Evolutionary conservation across 2,113 vertebrate genomes (phyloP).

Genomic region (Forbesichthys papilliferus): DNA sequence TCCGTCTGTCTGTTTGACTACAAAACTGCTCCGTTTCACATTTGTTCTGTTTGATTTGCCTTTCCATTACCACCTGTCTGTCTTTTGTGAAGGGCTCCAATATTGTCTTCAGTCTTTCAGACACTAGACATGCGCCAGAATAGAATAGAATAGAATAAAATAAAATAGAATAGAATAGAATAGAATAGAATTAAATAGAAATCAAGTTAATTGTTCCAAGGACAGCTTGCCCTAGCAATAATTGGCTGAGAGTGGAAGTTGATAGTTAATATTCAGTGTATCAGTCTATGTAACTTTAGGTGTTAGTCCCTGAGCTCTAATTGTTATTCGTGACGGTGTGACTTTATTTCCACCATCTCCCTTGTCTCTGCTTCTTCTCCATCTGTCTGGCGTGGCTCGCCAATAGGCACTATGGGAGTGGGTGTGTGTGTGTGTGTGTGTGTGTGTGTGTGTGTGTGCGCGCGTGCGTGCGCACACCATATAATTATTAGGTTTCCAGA

Average conservation of each 20-base stretch:
- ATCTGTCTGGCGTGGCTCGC: slow-evolving; percentile 57
- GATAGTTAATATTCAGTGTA: slow-evolving; percentile 10
- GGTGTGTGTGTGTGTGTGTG: not conserved
- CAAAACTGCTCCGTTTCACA: not conserved
- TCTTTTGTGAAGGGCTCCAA: not conserved
- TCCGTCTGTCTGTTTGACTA: not conserved
- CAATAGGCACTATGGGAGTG: slow-evolving; percentile 18
- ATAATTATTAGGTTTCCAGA: slow-evolving; percentile 35
- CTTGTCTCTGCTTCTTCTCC: slow-evolving; percentile 61
- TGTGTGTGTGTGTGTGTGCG: slow-evolving; percentile 9
- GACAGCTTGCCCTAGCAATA: not conserved
- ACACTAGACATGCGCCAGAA: not conserved
- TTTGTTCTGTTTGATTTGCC: not conserved
- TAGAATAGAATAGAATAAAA: not conserved
- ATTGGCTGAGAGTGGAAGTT: not conserved
- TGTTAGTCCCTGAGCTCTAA: slow-evolving; percentile 39
- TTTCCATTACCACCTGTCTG: not conserved
- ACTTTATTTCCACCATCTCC: slow-evolving; percentile 60
- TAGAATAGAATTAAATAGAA: not conserved
- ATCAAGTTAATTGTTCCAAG: not conserved
- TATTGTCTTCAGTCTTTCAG: not conserved
- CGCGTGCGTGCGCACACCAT: slow-evolving; percentile 5
- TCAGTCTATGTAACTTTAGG: slow-evolving; percentile 7
- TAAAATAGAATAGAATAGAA: not conserved
- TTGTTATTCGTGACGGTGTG: slow-evolving; percentile 56